Evolutionary conservation across 2,888 invertebrate genomes (phyloP).

Genomic region (Lasioglossum marginatum): DNA sequence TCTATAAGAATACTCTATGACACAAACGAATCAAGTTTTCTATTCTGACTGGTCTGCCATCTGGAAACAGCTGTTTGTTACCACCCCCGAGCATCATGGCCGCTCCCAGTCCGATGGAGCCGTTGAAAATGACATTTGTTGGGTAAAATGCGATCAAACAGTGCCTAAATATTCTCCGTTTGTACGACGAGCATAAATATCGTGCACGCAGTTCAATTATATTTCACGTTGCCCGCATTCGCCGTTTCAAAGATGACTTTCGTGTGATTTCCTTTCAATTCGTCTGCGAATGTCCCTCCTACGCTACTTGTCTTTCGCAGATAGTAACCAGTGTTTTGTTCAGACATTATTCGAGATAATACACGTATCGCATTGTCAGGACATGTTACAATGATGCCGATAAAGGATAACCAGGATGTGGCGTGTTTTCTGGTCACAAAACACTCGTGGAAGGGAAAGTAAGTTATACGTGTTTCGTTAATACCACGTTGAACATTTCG

Average conservation of each 20-base stretch:
- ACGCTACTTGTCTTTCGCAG: conserved; percentile 65
- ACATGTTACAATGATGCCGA: conserved; percentile 90
- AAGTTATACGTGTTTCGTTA: conserved; percentile 80
- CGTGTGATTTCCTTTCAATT: conserved; percentile 52
- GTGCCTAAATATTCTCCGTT: conserved; percentile 48
- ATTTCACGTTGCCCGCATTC: conserved; percentile 20
- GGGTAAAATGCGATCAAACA: conserved; percentile 63
- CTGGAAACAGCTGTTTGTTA: conserved; percentile 76
- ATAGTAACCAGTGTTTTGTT: conserved; percentile 65
- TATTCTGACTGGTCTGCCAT: conserved; percentile 57
- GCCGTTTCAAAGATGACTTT: conserved; percentile 38
- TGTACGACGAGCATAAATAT: conserved; percentile 25
- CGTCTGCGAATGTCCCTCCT: conserved; percentile 64
- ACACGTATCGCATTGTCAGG: conserved; percentile 80
- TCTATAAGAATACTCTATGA: background rate
- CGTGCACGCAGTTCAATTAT: conserved; percentile 10
- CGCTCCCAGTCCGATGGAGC: conserved; percentile 75
- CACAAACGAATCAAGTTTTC: conserved; percentile 28
- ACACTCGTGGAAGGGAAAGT: conserved; percentile 99
- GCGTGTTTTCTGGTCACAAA: conserved; percentile 98
- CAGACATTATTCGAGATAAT: conserved; percentile 57
- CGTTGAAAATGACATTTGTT: conserved; percentile 73
- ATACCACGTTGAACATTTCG: background rate
- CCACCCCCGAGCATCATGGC: conserved; percentile 78
- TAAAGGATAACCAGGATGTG: conserved; percentile 97